phyloP scores from a whole-genome alignment of 2,797 vertebrate species.

The Rhabdomys pumilio region DNA sequence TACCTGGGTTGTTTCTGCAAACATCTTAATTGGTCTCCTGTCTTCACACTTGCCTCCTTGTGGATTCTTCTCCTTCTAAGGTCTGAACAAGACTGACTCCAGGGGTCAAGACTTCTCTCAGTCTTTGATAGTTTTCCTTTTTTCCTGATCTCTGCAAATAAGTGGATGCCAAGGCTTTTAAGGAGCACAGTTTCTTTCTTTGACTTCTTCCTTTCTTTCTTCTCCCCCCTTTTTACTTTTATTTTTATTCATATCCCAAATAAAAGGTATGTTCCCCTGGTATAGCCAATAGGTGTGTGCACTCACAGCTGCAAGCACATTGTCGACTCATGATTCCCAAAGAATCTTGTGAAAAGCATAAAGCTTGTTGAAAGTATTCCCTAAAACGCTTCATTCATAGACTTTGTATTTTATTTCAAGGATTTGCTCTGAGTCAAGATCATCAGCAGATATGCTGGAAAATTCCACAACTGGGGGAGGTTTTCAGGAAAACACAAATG shows the following conservation, averaged over 20 bases:
- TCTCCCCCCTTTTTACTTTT: not conserved
- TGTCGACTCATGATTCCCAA: not conserved
- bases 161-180: not conserved
- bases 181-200: not conserved
- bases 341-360: not conserved
- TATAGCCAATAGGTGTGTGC: not conserved
- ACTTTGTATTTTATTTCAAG: conserved; percentile 39
- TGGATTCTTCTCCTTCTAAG: not conserved
- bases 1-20: too few species aligned
- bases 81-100: not conserved
- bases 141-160: not conserved
- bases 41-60: not conserved
- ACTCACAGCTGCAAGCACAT: not conserved
- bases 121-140: not conserved
- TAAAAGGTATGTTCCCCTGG: not conserved
- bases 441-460: not conserved
- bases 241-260: not conserved
- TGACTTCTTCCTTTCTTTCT: not conserved
- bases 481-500: not conserved
- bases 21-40: not conserved
- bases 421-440: not conserved
- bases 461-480: not conserved
- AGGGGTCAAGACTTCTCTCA: too few species aligned
- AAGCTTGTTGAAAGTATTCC: not conserved
- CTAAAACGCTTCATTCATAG: not conserved